Evolutionary conservation across 1,140 invertebrate genomes (phyloP), one percentile per base, ranked within the genome.

Genomic region (Drosophila takahashii): DNA sequence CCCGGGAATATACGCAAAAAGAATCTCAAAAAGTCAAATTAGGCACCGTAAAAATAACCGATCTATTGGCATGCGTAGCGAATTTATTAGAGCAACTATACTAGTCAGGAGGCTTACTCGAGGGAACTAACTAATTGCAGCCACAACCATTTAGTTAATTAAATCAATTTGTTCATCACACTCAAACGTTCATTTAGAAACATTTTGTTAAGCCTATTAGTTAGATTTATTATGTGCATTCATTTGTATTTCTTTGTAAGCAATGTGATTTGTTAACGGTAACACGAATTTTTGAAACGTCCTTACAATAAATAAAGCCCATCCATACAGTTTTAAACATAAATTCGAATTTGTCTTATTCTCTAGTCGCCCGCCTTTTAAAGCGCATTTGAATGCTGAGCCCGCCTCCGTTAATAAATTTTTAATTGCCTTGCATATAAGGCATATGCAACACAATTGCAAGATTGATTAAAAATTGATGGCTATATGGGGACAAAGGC

Each of bases 1-100:
- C 89, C 91, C 41, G 91, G 91, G n/a, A 92, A 91, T 59, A 87
- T 85, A 61, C 90, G 91, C 74, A 86, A 92, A 70, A 79, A 87
- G 51, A 85, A 81, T 71, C 65, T 75, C 18, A 91, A 86, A 58
- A 91, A 91, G 79, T 77, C 75, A 69, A 91, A 79, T 67, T 90
- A 76, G 79, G 34, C 22, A 44, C 9, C 52, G 11, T 36, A 37
- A 44, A 36, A 51, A 36, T 57, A 66, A 54, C 27, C 53, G 39
- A 74, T 72, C 45, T 60, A 60, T 52, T 59, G 54, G 53, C 60
- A 75, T 57, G 54, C 41, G 72, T 76, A 76, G 72, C 60, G 60
- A 76, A 76, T 76, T 76, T 76, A 56, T 66, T 76, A 76, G 60
- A 64, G 59, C 59, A 76, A 58, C 52, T 51, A 39, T 27, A 57